These are phyloP conservation scores for Saxidomus purpurata DNA, from an alignment of 1,140 invertebrate species.

Conservation along the genomic window DNA sequence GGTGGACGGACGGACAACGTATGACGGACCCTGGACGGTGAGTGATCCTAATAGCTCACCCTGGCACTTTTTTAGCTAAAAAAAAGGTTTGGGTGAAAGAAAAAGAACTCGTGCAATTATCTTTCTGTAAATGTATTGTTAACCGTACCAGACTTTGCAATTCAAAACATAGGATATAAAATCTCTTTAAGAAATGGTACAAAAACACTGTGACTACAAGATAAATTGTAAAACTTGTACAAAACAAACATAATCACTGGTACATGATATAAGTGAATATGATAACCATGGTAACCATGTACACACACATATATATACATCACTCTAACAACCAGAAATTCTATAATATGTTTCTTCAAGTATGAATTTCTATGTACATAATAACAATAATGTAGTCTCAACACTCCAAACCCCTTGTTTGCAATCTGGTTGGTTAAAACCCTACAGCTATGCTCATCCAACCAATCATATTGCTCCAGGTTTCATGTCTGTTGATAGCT, in stretches of 20 bases:
- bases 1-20: too few relatives aligned
- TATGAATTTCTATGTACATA: background rate
- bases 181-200: conserved; percentile 20
- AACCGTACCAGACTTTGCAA: conserved; percentile 57
- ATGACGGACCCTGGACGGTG: too few relatives aligned
- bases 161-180: conserved; percentile 50
- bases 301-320: background rate
- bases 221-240: conserved; percentile 12
- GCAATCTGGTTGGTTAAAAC: too few relatives aligned
- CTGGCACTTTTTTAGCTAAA: too few relatives aligned
- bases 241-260: conserved; percentile 20
- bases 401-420: too few relatives aligned
- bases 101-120: too few relatives aligned
- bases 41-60: too few relatives aligned
- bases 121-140: conserved; percentile 49
- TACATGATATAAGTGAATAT: background rate
- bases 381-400: background rate
- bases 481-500: too few relatives aligned
- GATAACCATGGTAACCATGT: background rate
- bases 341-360: background rate
- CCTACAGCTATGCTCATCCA: too few relatives aligned
- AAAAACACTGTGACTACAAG: conserved; percentile 35
- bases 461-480: too few relatives aligned
- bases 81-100: too few relatives aligned
- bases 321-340: background rate